These are phyloP conservation scores for Sebastes hubbsi DNA, from an alignment of 2,797 vertebrate genomes.

Conservation along the genomic window DNA sequence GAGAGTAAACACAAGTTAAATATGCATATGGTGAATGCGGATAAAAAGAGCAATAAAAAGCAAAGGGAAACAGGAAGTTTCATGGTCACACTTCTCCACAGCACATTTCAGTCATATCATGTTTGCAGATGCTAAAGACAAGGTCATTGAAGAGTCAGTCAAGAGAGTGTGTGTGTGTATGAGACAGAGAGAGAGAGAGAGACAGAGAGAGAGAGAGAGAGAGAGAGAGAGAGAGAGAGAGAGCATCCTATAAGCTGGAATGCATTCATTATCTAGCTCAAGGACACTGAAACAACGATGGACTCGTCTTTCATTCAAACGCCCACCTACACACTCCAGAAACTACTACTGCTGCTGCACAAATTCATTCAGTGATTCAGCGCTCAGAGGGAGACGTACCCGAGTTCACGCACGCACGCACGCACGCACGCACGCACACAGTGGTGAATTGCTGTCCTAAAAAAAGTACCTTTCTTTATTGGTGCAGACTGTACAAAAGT, in stretches of 20 bases:
- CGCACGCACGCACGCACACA: neutral
- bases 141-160: slow-evolving; percentile 59
- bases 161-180: slow-evolving; percentile 14
- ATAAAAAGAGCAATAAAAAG: slow-evolving; percentile 1
- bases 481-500: neutral
- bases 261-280: slow-evolving; percentile 68
- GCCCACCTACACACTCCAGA: slow-evolving; percentile 33
- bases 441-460: neutral
- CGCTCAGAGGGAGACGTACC: neutral
- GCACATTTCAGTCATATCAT: slow-evolving; percentile 66
- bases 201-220: neutral
- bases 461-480: neutral
- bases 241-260: slow-evolving; percentile 27
- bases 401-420: neutral
- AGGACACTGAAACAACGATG: slow-evolving; percentile 55
- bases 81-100: slow-evolving; percentile 36
- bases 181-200: neutral
- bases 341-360: slow-evolving; percentile 41
- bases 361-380: slow-evolving; percentile 57
- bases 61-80: slow-evolving; percentile 32
- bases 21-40: neutral
- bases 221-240: slow-evolving; percentile 3
- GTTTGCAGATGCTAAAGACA: slow-evolving; percentile 64
- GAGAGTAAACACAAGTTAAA: slow-evolving; percentile 1
- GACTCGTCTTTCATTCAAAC: slow-evolving; percentile 57